Evolutionary conservation across 2,888 invertebrate genomes (phyloP).

Genomic region (Leucophenga montana): DNA sequence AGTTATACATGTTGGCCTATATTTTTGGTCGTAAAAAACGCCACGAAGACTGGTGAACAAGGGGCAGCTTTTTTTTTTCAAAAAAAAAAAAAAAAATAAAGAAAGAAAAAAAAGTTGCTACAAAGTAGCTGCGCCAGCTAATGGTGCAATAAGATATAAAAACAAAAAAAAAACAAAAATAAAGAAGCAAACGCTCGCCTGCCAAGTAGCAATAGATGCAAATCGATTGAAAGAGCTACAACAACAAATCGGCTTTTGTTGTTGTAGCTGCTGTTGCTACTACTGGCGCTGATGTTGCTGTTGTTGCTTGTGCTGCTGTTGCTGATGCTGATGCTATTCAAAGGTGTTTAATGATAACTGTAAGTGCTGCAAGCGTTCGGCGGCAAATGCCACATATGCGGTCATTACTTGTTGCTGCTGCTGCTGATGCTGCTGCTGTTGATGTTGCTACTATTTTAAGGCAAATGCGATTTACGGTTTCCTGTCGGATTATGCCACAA

Average conservation of each 20-base stretch:
- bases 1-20: slow-evolving; percentile 12
- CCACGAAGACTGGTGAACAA: too few species aligned
- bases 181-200: neutral
- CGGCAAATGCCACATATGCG: neutral
- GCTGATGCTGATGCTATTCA: slow-evolving; percentile 1
- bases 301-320: too few species aligned
- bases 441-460: slow-evolving; percentile 16
- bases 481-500: slow-evolving; percentile 13
- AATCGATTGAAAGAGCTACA: slow-evolving; percentile 3
- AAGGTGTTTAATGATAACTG: slow-evolving; percentile 32
- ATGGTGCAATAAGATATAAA: neutral
- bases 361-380: slow-evolving; percentile 6
- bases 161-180: neutral
- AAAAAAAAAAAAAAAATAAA: neutral
- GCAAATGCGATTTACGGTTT: slow-evolving; percentile 25
- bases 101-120: neutral
- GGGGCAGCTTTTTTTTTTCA: neutral
- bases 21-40: slow-evolving; percentile 12
- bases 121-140: neutral
- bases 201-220: slow-evolving; percentile 16
- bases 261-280: neutral
- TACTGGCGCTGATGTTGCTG: neutral
- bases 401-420: slow-evolving; percentile 11
- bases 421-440: neutral
- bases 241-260: slow-evolving; percentile 3